Conservation (phyloP, 2,797 vertebrate genomes). For the Rhincodon typus region DNA sequence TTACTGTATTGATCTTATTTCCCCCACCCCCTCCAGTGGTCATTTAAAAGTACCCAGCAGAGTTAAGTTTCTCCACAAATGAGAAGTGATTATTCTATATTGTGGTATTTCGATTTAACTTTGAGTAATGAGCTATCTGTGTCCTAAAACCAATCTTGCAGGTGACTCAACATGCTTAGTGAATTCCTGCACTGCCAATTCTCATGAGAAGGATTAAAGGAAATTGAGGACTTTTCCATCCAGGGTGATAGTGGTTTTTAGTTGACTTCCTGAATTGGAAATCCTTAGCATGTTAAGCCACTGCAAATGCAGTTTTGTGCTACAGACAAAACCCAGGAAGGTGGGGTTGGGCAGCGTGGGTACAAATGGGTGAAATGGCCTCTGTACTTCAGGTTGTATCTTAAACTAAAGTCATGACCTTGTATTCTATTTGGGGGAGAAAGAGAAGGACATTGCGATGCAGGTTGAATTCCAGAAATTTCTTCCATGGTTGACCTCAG, state of each 20-base stretch:
- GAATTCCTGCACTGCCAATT: neutral
- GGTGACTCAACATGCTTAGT: neutral
- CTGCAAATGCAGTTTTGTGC: no score
- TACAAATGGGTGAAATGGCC: no score
- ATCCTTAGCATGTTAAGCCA: neutral
- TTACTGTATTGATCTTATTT: neutral
- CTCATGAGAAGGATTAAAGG: neutral
- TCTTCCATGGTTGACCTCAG: neutral
- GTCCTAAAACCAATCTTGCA: no score
- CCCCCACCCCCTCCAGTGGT: neutral
- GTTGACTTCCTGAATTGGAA: neutral
- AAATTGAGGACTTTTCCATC: neutral
- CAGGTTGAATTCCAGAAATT: neutral
- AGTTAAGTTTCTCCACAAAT: neutral
- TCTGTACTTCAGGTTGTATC: no score
- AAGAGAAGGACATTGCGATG: no score
- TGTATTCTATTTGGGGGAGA: no score
- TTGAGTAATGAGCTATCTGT: neutral
- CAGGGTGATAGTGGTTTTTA: neutral
- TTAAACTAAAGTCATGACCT: no score
- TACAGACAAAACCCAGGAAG: no score
- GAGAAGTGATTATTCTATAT: neutral
- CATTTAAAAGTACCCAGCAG: neutral
- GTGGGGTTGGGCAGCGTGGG: no score
- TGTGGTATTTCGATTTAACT: neutral